These are phyloP conservation scores for Pseudoips prasinana DNA, from an alignment of 2,888 invertebrate genomes.

Conservation along the genomic window DNA sequence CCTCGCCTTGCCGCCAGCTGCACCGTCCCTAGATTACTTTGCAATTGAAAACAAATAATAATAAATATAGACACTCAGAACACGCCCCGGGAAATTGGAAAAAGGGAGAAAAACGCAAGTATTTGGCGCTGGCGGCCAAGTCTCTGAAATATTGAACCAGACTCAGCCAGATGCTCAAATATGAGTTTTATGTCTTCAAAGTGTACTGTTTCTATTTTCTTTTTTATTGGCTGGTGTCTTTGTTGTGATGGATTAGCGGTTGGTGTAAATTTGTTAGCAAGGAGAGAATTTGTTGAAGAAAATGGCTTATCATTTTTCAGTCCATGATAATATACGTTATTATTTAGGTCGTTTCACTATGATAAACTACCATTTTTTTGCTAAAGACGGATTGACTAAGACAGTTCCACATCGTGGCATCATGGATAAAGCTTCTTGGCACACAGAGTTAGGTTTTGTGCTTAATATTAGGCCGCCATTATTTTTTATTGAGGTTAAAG, in stretches of 20 bases:
- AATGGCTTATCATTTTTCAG: no score
- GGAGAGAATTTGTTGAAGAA: no score
- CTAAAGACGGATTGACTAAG: no score
- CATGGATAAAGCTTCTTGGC: no score
- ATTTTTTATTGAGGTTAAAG: no score
- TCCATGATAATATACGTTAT: no score
- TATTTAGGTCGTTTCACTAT: no score
- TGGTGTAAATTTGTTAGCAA: neutral
- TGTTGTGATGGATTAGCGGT: conserved; percentile 23
- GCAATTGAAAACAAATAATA: conserved; percentile 81
- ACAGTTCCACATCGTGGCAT: no score
- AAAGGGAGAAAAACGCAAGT: conserved; percentile 60
- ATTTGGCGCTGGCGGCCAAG: conserved; percentile 35
- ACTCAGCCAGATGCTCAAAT: conserved; percentile 61
- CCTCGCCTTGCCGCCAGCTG: conserved; percentile 63
- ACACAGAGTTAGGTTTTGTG: no score
- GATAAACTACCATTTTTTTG: no score
- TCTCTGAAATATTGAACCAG: conserved; percentile 55
- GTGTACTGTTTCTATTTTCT: conserved; percentile 37
- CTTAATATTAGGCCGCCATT: no score
- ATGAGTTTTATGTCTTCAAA: conserved; percentile 55
- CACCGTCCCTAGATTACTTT: conserved; percentile 74
- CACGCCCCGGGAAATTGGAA: conserved; percentile 68
- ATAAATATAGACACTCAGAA: conserved; percentile 67
- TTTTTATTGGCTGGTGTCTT: conserved; percentile 26